Conservation (phyloP, 1,140 invertebrate species). For the Lepidurus apus region DNA sequence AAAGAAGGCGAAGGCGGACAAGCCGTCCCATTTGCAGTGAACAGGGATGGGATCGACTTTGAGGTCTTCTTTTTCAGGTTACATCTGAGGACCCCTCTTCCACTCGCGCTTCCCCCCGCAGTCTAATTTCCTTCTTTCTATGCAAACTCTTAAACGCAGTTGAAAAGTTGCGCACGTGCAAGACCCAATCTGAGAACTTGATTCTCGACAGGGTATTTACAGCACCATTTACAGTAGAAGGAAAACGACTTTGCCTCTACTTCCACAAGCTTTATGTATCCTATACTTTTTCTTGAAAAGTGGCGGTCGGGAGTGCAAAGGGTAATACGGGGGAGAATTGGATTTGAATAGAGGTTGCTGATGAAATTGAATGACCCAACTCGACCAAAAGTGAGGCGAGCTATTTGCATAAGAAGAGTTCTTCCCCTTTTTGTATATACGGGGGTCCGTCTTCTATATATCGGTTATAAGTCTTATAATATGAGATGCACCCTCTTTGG, state of each 20-base stretch:
- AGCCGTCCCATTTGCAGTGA: neutral
- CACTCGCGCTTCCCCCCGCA: neutral
- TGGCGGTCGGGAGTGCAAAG: neutral
- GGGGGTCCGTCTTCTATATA: too few relatives aligned
- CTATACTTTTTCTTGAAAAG: neutral
- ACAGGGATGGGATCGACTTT: neutral
- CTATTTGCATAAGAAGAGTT: slow-evolving; percentile 8
- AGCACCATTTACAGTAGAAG: too few relatives aligned
- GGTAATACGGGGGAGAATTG: slow-evolving; percentile 5
- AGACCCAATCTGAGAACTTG: neutral
- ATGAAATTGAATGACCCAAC: slow-evolving; percentile 10
- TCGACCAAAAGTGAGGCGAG: neutral
- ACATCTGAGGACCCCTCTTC: neutral
- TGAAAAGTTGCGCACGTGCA: slow-evolving; percentile 1
- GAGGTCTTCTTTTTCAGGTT: neutral
- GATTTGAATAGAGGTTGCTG: slow-evolving; percentile 10
- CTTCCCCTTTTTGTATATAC: neutral
- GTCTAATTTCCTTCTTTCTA: neutral
- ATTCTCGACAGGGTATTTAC: too few relatives aligned
- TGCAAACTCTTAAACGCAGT: neutral
- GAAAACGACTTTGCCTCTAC: too few relatives aligned
- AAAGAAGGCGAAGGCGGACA: neutral
- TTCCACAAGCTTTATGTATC: too few relatives aligned
- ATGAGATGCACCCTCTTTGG: too few relatives aligned
- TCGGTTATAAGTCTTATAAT: too few relatives aligned